Base-by-base conservation (phyloP, 2,797 vertebrate genomes). In the Urocyon cinereoargenteus region DNA sequence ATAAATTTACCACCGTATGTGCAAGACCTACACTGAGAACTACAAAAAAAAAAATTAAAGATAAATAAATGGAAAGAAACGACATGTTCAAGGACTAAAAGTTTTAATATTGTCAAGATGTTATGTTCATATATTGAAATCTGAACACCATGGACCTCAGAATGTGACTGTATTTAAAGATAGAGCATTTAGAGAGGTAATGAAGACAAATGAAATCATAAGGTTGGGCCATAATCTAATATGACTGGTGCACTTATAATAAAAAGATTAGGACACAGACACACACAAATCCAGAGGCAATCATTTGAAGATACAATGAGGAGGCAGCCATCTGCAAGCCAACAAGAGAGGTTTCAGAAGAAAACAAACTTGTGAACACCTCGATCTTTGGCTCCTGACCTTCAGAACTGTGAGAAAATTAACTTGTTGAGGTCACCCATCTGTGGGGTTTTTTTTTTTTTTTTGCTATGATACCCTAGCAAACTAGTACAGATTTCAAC, bases 41-140 rank as follows among this genome's bases (percentile, higher is more conserved):
- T 86, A 83, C 18, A 82, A 66, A 89, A 86, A 79, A 53, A 86
- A 45, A 95, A 97, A 83, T 79, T 79, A 62, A 53, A 86, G 75
- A 18, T 55, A 88, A 75, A 49, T 59, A 62, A 51, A 55, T 22
- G 3, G 61, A 62, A 91, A 91, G 26, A 59, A 34, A 57, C 4
- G 18, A 19, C 22, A 12, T 64, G 26, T 34, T 70, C 57, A 72
- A 89, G 68, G 18, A 66, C 28, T 36, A 19, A 70, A 96, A 51
- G 11, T 73, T 84, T 92, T 90, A 64, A 72, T 72, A 24, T 83
- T 87, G 22, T 82, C 75, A 64, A 81, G 26, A 95, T 72, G 8
- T n/a, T 53, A 7, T 49, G 31, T 87, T 88, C 31, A 34, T 66
- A 53, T n/a, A 40, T 49, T 81, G 6, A 86, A 34, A 3, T 64